phyloP scores from a whole-genome alignment of 1,140 invertebrate species.

The Sycophila sp. region DNA sequence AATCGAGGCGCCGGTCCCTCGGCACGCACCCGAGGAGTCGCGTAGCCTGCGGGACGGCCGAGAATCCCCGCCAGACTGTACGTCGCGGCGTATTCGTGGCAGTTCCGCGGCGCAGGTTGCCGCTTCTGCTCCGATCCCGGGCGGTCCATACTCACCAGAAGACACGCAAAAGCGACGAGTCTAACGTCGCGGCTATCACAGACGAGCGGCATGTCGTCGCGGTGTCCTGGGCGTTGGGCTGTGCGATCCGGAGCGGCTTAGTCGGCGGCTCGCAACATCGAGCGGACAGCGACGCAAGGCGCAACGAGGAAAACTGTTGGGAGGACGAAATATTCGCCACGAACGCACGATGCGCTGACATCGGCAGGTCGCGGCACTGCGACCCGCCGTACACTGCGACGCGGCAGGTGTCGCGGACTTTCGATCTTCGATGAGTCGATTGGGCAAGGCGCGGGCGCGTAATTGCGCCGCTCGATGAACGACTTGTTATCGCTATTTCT shows the following conservation, averaged over 20 bases:
- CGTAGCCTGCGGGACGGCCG: too few species aligned
- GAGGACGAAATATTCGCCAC: constrained; percentile 34
- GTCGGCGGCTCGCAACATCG: constrained; percentile 1
- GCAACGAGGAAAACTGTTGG: background rate
- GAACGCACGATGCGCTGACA: constrained; percentile 17
- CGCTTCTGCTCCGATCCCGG: background rate
- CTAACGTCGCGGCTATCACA: constrained; percentile 53
- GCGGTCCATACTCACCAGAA: constrained; percentile 60
- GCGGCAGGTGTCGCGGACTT: background rate
- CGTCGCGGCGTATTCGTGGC: background rate
- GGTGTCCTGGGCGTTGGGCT: background rate
- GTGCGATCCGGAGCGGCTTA: background rate
- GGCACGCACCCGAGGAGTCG: too few species aligned
- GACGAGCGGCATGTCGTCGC: constrained; percentile 54
- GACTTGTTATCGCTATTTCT: too few species aligned
- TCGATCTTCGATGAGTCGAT: background rate
- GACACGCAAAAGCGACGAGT: constrained; percentile 48
- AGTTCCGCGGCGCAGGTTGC: background rate
- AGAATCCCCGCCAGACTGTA: too few species aligned
- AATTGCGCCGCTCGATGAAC: too few species aligned
- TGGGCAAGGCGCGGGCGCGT: background rate
- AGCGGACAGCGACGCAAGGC: background rate
- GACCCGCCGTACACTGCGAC: background rate
- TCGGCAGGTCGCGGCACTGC: background rate
- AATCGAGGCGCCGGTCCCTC: too few species aligned